A percentile compares a stretch with the other conserved stretches of the same genome.
These are phyloP conservation scores for Trachythela sp. DNA, from an alignment of 64 coral and sea anemone genomes.

Conservation along the genomic window DNA sequence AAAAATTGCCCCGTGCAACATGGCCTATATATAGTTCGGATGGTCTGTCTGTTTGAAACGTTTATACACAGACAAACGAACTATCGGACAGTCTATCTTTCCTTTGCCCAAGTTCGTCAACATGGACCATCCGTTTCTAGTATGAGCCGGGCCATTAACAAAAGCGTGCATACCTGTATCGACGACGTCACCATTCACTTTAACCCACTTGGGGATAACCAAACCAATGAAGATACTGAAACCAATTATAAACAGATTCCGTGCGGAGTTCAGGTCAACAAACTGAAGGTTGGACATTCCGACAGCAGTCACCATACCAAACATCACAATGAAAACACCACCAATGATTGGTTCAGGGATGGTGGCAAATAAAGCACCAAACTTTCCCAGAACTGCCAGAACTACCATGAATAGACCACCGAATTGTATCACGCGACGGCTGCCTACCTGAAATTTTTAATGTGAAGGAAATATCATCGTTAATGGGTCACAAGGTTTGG, in stretches of 20 bases:
- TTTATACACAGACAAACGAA: too few species aligned
- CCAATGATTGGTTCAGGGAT: conserved; percentile 80
- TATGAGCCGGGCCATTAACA: too few species aligned
- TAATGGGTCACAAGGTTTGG: background rate
- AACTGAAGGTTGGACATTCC: conserved; percentile 76
- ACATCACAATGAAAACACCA: conserved; percentile 70
- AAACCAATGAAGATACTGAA: conserved; percentile 59
- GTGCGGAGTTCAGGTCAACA: conserved; percentile 63
- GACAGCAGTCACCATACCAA: conserved; percentile 61
- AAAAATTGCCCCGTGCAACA: too few species aligned
- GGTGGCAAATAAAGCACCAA: conserved; percentile 64
- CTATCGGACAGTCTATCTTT: too few species aligned
- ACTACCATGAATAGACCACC: conserved; percentile 41
- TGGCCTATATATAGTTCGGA: too few species aligned
- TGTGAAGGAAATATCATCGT: background rate
- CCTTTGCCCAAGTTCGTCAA: too few species aligned
- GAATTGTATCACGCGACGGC: conserved; percentile 61
- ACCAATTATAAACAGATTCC: conserved; percentile 72
- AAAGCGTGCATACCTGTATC: conserved; percentile 43
- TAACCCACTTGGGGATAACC: conserved; percentile 55
- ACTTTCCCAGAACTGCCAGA: conserved; percentile 60
- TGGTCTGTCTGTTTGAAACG: too few species aligned
- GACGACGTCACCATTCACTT: conserved; percentile 29
- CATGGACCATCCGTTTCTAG: background rate
- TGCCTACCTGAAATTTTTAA: conserved; percentile 49